phyloP scores from a whole-genome alignment of 2,113 vertebrate genomes.

The Myodes glareolus region DNA sequence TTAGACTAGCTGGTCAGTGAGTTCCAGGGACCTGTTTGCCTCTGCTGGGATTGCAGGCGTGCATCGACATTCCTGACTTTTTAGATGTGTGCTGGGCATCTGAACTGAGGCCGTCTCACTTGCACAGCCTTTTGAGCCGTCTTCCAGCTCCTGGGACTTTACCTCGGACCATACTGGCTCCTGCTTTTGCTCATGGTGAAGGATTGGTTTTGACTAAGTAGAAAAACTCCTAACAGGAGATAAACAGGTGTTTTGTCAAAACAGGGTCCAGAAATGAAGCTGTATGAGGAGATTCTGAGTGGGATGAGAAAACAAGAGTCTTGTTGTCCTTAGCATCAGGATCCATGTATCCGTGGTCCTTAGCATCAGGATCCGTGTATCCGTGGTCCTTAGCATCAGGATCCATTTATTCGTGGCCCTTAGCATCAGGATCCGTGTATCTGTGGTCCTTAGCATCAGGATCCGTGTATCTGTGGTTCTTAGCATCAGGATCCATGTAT shows the following conservation, averaged over 20 bases:
- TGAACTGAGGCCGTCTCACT: neutral
- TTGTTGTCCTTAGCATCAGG: neutral
- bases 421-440: too few species aligned
- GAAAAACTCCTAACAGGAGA: neutral
- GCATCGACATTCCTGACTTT: too few species aligned
- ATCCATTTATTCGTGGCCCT: too few species aligned
- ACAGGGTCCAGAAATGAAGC: neutral
- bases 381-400: too few species aligned
- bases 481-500: too few species aligned
- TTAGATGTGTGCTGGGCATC: neutral
- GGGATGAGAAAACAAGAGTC: neutral
- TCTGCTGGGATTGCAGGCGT: neutral
- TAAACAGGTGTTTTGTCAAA: neutral
- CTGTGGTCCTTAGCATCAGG: too few species aligned
- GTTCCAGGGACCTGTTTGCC: neutral
- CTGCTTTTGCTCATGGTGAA: conserved; percentile 48
- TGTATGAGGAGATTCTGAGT: neutral
- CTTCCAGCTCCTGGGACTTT: neutral
- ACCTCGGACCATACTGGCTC: neutral
- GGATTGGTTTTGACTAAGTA: conserved; percentile 36
- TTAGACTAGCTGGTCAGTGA: neutral
- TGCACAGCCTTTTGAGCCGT: neutral
- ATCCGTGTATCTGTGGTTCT: too few species aligned
- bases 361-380: too few species aligned
- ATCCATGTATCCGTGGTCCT: too few species aligned